These are phyloP conservation scores for Drosophila bipectinata DNA, from an alignment of 1,140 invertebrate genomes.

Conservation along the genomic window DNA sequence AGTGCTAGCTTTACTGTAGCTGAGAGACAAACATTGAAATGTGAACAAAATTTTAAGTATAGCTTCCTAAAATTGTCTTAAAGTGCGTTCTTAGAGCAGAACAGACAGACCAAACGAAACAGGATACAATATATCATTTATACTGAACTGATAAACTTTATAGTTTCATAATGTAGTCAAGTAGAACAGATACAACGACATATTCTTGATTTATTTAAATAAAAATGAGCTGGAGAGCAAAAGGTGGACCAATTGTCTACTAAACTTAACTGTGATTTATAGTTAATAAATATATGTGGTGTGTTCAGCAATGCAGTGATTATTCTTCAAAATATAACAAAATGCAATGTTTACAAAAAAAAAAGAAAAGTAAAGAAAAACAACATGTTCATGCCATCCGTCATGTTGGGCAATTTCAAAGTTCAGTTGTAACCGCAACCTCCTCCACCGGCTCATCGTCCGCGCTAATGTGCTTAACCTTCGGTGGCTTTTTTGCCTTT, in stretches of 20 bases:
- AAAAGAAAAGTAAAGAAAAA: neutral
- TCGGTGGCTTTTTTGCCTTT: conserved; percentile 45
- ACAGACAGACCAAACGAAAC: conserved; percentile 20
- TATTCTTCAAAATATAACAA: conserved; percentile 20
- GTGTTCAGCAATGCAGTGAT: neutral
- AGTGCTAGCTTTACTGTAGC: conserved; percentile 46
- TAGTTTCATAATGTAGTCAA: conserved; percentile 38
- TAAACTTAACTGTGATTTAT: conserved; percentile 21
- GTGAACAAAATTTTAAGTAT: conserved; percentile 35
- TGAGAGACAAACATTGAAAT: conserved; percentile 48
- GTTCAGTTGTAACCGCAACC: neutral
- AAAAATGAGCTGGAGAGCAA: conserved; percentile 2
- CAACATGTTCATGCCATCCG: neutral
- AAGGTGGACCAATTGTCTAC: conserved; percentile 22
- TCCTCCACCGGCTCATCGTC: conserved; percentile 12
- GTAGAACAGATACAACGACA: conserved; percentile 17
- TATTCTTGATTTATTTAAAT: conserved; percentile 31
- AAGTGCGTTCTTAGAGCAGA: conserved; percentile 16
- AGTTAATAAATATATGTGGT: conserved; percentile 27
- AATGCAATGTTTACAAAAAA: conserved; percentile 14
- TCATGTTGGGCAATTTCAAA: neutral
- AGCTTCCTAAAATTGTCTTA: conserved; percentile 43
- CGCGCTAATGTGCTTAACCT: conserved; percentile 20
- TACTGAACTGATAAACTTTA: conserved; percentile 68
- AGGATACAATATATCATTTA: conserved; percentile 34